A percentile compares a stretch with the other conserved stretches of the same genome.
Conservation (phyloP, 2,113 vertebrate genomes). For the Phoxinus phoxinus region DNA sequence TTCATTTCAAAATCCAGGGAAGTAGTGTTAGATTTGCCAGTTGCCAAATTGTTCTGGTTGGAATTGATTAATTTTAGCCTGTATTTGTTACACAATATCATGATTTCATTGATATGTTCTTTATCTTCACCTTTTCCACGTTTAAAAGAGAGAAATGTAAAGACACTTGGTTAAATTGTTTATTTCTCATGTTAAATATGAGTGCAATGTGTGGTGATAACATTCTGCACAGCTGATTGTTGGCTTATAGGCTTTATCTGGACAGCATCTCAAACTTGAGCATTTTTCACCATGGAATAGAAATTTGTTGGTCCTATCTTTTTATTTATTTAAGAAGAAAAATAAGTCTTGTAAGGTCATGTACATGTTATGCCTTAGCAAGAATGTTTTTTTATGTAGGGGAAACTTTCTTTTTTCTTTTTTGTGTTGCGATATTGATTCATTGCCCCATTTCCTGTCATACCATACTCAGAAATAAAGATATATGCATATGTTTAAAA, state of each 20-base stretch:
- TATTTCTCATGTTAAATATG: constrained; percentile 35
- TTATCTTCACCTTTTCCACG: constrained; percentile 10
- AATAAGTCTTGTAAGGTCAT: constrained; percentile 17
- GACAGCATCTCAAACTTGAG: constrained; percentile 29
- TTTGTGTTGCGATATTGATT: constrained; percentile 25
- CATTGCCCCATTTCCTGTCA: constrained; percentile 25
- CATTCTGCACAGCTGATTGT: constrained; percentile 6
- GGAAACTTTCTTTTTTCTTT: constrained; percentile 21
- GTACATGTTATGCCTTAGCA: background rate
- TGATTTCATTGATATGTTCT: constrained; percentile 46
- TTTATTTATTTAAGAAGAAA: background rate
- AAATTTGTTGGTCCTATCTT: background rate
- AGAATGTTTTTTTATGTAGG: background rate
- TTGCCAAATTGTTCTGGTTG: constrained; percentile 55
- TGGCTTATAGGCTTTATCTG: constrained; percentile 8
- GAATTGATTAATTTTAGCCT: constrained; percentile 50
- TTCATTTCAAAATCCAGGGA: constrained; percentile 35
- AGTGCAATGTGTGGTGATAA: constrained; percentile 2
- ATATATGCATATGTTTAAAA: background rate
- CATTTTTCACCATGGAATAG: constrained; percentile 37
- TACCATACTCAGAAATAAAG: constrained; percentile 42
- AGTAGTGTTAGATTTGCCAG: constrained; percentile 20
- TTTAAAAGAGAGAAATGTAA: constrained; percentile 22
- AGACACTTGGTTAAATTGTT: constrained; percentile 29
- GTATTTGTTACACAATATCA: constrained; percentile 61